Base-by-base conservation (phyloP, 2,113 vertebrate species). In the Pluvianellus socialis region DNA sequence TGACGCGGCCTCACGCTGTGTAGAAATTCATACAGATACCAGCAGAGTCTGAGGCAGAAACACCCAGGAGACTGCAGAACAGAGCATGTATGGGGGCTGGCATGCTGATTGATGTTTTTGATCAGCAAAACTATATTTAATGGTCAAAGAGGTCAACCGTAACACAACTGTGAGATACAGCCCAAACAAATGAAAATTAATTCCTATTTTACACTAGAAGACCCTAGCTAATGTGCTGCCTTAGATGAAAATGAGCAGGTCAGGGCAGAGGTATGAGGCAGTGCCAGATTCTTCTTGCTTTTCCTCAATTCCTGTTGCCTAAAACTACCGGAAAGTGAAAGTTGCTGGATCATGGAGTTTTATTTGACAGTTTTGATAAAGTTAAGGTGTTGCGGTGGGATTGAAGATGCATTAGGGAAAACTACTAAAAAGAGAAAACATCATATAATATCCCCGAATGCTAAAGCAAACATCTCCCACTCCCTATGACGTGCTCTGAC, bases 391-490 rank as follows among this genome's bases (percentile, higher is more conserved):
- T 81, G 65, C 30, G 82, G 15, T 4, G 4, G 17, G 6, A 10
- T 72, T 79, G 35, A 83, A 55, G 35, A 67, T 35, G 21, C 27
- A 50, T 24, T 50, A 82, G n/a, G 45, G 88, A 91, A 87, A 88
- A 26, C 6, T 30, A 30, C 12, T 56, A 47, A 32, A 82, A 75
- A 70, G 28, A 73, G 12, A 73, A 88, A 90, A 58, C 12, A 30
- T 13, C 8, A 74, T 42, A 30, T 11, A 47, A 49, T 5, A 1
- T 0, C 17, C 5, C 11, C 0, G 1, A 15, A 47, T 33, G 18
- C 49, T 76, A 52, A 93, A 72, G 44, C 33, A 92, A 91, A 45
- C 2, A 59, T 47, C 33, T 83, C 33, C 28, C 12, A 40, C 62
- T 65, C 50, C 21, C 9, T 56, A 59, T 12, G 27, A 27, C 3